These are phyloP conservation scores for Isotomurus palustris DNA, from an alignment of 2,888 invertebrate genomes.

Conservation along the genomic window DNA sequence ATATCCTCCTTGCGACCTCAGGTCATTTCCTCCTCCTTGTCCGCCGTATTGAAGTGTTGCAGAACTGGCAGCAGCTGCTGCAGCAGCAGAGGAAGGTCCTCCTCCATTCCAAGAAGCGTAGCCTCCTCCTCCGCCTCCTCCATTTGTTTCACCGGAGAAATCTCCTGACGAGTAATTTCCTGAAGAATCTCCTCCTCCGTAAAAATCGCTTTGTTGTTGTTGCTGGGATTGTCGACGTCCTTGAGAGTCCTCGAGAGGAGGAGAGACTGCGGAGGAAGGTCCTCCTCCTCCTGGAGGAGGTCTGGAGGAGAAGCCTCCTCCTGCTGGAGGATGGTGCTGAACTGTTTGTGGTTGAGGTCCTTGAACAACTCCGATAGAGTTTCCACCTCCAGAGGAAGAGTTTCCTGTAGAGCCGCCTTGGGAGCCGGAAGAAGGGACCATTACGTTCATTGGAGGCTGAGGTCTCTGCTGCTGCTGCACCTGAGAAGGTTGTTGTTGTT, in stretches of 20 bases:
- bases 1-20: no score
- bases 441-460: no score
- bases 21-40: no score
- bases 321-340: conserved; percentile 62
- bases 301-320: conserved; percentile 20
- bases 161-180: background rate
- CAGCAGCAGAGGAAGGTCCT: background rate
- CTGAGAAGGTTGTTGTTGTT: no score
- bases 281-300: background rate
- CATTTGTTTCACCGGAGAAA: background rate
- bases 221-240: background rate
- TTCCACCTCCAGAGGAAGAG: conserved; percentile 18
- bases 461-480: no score
- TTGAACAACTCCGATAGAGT: conserved; percentile 26
- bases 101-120: background rate
- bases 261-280: background rate
- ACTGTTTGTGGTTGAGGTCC: conserved; percentile 56
- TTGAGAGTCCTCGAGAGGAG: background rate
- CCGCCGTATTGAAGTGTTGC: background rate
- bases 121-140: no score
- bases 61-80: background rate
- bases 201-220: no score
- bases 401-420: conserved; percentile 7
- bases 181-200: conserved; percentile 2
- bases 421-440: conserved; percentile 14